These are phyloP conservation scores for Sitobion miscanthi DNA, from an alignment of 1,140 invertebrate genomes.

Conservation along the genomic window DNA sequence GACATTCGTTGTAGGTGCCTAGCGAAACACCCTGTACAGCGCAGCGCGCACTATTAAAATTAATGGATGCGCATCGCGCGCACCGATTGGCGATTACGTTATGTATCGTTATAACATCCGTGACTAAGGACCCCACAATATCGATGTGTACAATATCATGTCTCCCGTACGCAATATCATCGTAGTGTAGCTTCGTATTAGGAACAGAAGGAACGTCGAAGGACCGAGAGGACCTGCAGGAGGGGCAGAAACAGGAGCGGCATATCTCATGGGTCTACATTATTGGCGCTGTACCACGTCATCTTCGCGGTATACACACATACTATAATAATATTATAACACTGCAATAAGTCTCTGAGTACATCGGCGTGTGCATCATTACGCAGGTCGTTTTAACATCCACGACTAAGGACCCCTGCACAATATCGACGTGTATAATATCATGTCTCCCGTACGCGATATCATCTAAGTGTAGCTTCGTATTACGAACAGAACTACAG, in stretches of 20 bases:
- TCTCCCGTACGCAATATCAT: neutral
- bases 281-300: too few species aligned
- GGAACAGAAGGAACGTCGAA: too few species aligned
- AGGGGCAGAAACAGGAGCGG: too few species aligned
- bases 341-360: too few species aligned
- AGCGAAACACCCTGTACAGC: neutral
- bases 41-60: neutral
- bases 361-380: neutral
- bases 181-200: neutral
- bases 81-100: neutral
- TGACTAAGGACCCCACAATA: neutral
- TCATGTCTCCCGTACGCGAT: neutral
- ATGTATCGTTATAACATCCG: neutral
- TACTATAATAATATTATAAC: too few species aligned
- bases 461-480: neutral
- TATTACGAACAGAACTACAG: too few species aligned
- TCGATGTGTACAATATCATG: neutral
- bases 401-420: neutral
- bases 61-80: neutral
- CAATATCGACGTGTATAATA: neutral
- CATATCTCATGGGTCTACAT: too few species aligned
- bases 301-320: too few species aligned
- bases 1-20: neutral
- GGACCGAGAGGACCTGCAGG: too few species aligned
- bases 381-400: neutral